Evolutionary conservation across 2,113 vertebrate genomes (phyloP).

Genomic region (Galemys pyrenaicus): DNA sequence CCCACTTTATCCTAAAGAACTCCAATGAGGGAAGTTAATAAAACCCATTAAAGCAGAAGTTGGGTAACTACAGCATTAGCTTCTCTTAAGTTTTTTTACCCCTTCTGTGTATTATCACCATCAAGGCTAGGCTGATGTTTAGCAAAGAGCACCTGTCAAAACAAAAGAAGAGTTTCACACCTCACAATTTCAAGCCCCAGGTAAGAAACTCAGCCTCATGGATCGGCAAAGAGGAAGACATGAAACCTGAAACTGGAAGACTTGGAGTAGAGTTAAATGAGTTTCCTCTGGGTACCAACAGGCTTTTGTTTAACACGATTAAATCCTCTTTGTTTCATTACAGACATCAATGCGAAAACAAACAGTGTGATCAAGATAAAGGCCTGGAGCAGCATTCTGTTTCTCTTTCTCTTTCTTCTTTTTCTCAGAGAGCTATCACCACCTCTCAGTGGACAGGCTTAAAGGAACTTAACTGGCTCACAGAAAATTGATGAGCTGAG

Average conservation of each 20-base stretch:
- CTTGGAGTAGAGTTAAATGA: slow-evolving; percentile 86
- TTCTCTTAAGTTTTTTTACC: slow-evolving; percentile 78
- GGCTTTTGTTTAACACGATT: slow-evolving; percentile 87
- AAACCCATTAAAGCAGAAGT: slow-evolving; percentile 81
- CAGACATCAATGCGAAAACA: slow-evolving; percentile 86
- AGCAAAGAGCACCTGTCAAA: slow-evolving; percentile 91
- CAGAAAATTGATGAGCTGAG: slow-evolving; percentile 85
- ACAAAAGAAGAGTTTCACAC: slow-evolving; percentile 89
- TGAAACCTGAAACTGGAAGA: slow-evolving; percentile 85
- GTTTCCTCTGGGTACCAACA: slow-evolving; percentile 86
- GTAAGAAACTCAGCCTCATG: slow-evolving; percentile 86
- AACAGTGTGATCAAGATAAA: slow-evolving; percentile 88
- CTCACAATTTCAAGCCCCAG: slow-evolving; percentile 88
- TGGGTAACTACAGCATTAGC: slow-evolving; percentile 82
- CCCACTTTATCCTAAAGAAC: slow-evolving; percentile 74
- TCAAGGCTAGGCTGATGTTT: slow-evolving; percentile 76
- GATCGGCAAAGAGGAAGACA: slow-evolving; percentile 81
- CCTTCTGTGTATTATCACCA: slow-evolving; percentile 76
- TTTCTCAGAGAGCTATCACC: slow-evolving; percentile 76
- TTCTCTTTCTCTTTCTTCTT: slow-evolving; percentile 72
- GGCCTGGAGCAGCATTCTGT: slow-evolving; percentile 80
- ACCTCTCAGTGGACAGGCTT: slow-evolving; percentile 82
- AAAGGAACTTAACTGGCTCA: slow-evolving; percentile 79
- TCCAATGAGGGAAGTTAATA: slow-evolving; percentile 80
- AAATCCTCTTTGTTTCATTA: slow-evolving; percentile 91